Conservation (phyloP, 2,113 vertebrate species). For the Eublepharis macularius region DNA sequence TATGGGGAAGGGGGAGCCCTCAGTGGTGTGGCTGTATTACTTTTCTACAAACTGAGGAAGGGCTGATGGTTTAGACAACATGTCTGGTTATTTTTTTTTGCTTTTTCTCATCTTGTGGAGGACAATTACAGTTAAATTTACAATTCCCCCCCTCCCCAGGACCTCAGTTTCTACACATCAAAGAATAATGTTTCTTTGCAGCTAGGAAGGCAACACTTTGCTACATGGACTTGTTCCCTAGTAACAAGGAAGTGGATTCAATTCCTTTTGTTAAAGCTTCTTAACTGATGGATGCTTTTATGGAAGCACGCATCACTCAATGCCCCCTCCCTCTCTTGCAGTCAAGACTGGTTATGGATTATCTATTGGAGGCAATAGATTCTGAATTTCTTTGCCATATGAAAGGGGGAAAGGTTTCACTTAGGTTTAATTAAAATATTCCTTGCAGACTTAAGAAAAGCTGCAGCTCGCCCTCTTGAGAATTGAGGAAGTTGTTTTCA, state of each 20-base stretch:
- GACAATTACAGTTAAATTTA: neutral
- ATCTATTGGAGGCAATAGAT: too few relatives aligned
- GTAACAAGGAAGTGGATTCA: neutral
- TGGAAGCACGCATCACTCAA: neutral
- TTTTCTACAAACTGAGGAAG: neutral
- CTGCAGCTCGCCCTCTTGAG: too few relatives aligned
- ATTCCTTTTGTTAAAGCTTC: slow-evolving; percentile 18
- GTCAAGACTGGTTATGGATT: too few relatives aligned
- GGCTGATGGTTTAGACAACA: neutral
- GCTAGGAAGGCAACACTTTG: neutral
- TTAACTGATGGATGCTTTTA: neutral
- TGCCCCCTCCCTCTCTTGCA: neutral
- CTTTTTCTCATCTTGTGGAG: slow-evolving; percentile 2
- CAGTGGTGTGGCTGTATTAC: neutral
- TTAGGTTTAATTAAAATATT: too few relatives aligned
- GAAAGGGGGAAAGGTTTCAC: too few relatives aligned
- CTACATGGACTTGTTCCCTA: neutral
- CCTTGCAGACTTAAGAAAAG: too few relatives aligned
- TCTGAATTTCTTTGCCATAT: too few relatives aligned
- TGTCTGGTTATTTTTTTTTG: neutral
- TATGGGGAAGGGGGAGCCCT: too few relatives aligned
- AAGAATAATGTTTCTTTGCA: neutral
- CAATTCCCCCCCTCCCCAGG: neutral
- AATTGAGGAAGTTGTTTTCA: too few relatives aligned
- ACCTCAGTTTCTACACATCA: neutral